Evolutionary conservation across 2,797 vertebrate genomes (phyloP).

Genomic region (Chelonia mydas): DNA sequence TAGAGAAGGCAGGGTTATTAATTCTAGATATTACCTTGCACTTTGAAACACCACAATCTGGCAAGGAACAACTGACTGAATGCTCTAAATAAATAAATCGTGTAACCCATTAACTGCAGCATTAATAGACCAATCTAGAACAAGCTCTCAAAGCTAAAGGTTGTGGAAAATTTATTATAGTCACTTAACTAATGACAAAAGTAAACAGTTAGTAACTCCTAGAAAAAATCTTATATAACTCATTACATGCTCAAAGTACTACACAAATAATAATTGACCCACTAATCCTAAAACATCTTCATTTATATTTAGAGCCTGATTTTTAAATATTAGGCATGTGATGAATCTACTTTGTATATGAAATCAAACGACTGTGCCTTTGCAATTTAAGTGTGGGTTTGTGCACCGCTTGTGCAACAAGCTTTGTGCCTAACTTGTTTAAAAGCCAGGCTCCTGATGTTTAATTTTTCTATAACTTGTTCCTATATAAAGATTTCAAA

Average conservation of each 20-base stretch:
- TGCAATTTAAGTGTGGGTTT: neutral
- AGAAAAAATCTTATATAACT: slow-evolving; percentile 2
- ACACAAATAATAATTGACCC: neutral
- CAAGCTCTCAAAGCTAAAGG: slow-evolving; percentile 21
- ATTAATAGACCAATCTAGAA: neutral
- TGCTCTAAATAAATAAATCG: slow-evolving; percentile 38
- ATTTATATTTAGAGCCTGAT: neutral
- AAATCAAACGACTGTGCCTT: neutral
- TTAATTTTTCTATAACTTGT: neutral
- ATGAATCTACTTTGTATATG: slow-evolving; percentile 26
- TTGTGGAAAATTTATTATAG: neutral
- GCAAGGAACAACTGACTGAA: neutral
- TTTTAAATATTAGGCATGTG: neutral
- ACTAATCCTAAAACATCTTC: neutral
- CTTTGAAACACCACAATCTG: slow-evolving; percentile 38
- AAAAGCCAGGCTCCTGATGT: neutral
- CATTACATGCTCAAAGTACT: slow-evolving; percentile 8
- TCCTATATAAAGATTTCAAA: neutral
- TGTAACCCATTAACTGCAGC: neutral
- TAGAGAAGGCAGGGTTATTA: slow-evolving; percentile 33
- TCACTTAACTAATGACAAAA: slow-evolving; percentile 42
- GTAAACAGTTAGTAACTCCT: slow-evolving; percentile 36
- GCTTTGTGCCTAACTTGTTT: neutral
- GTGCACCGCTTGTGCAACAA: neutral
- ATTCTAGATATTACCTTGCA: slow-evolving; percentile 26